Conservation (phyloP, 2,797 vertebrate species). For the Peromyscus aztecus region DNA sequence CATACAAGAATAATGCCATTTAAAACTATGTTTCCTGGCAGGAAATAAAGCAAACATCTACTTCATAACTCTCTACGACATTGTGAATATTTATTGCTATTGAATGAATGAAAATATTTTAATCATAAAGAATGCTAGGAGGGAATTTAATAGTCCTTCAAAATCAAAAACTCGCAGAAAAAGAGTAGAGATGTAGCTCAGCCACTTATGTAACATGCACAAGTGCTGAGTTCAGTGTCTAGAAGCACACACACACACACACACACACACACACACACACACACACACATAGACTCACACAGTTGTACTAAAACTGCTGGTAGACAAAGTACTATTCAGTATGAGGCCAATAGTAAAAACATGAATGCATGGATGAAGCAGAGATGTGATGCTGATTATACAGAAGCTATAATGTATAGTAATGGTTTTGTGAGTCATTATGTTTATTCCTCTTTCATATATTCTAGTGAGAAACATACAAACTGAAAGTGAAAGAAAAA, state of each 20-base stretch:
- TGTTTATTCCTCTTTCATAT: not conserved
- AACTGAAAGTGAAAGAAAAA: not conserved
- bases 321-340: not conserved
- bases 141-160: not conserved
- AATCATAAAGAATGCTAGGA: not conserved
- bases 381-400: not conserved
- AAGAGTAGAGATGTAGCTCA: not conserved
- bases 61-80: not conserved
- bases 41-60: not conserved
- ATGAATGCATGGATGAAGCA: not conserved
- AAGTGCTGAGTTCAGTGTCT: not conserved
- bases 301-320: not conserved
- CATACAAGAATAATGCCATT: not conserved
- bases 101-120: not conserved
- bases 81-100: not conserved
- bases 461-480: not conserved
- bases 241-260: not conserved
- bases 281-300: not conserved
- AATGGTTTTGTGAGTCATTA: not conserved
- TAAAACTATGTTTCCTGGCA: constrained; percentile 1
- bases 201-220: not conserved
- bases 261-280: not conserved
- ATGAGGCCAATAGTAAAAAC: not conserved
- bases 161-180: not conserved
- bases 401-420: not conserved